Evolutionary conservation across 2,888 invertebrate genomes (phyloP).

Genomic region (Drosophila gaucha): DNA sequence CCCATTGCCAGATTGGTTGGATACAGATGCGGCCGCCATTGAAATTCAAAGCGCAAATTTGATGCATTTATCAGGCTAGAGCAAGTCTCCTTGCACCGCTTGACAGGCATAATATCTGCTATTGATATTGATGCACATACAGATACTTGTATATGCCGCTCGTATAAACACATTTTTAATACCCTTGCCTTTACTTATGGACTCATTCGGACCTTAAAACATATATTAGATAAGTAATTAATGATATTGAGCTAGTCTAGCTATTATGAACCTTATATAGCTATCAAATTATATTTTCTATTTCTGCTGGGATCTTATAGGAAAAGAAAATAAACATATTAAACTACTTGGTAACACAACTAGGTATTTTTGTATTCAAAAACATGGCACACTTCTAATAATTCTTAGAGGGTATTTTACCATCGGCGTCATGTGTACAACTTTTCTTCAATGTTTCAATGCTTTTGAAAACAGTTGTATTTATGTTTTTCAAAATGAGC

Average conservation of each 20-base stretch:
- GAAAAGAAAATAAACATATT: too few species aligned
- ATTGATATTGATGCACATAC: neutral
- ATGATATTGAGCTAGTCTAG: too few species aligned
- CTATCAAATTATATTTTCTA: too few species aligned
- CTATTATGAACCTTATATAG: too few species aligned
- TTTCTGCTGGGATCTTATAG: too few species aligned
- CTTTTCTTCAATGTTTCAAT: conserved; percentile 28
- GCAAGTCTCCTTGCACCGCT: conserved; percentile 33
- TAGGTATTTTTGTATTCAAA: too few species aligned
- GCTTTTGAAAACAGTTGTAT: conserved; percentile 57
- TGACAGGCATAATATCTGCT: conserved; percentile 18
- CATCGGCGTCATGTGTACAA: neutral
- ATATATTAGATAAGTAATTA: too few species aligned
- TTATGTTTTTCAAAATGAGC: conserved; percentile 65
- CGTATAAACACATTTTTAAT: conserved; percentile 67
- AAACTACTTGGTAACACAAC: too few species aligned
- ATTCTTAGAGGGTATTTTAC: conserved; percentile 1
- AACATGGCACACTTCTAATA: too few species aligned
- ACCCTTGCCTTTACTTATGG: too few species aligned
- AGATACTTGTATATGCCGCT: conserved; percentile 58
- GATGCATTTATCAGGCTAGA: conserved; percentile 75
- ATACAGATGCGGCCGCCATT: conserved; percentile 64
- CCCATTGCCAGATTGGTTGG: conserved; percentile 46
- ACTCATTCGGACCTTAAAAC: too few species aligned
- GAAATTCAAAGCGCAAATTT: conserved; percentile 82